phyloP scores from a whole-genome alignment of 2,113 vertebrate species.

The Centrocercus urophasianus region DNA sequence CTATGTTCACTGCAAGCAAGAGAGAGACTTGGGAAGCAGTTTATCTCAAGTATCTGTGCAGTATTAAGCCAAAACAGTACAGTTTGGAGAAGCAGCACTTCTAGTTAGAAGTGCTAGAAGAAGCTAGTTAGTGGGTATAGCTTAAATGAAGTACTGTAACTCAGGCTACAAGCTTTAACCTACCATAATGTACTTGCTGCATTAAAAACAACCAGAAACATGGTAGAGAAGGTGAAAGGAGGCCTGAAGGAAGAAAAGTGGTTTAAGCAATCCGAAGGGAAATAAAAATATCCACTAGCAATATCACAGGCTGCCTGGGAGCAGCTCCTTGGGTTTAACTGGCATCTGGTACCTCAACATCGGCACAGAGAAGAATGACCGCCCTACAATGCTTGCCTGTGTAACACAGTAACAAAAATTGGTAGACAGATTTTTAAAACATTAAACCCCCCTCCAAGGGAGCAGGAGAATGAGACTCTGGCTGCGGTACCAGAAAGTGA shows the following conservation, averaged over 20 bases:
- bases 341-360: neutral
- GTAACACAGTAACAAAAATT: neutral
- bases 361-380: neutral
- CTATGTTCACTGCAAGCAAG: neutral
- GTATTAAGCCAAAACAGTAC: neutral
- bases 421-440: neutral
- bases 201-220: neutral
- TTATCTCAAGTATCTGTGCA: neutral
- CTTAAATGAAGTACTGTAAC: neutral
- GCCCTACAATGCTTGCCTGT: neutral
- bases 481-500: neutral
- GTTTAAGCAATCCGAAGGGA: neutral
- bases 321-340: neutral
- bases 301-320: neutral
- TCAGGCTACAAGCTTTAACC: neutral
- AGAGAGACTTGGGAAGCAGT: neutral
- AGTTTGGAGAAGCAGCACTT: neutral
- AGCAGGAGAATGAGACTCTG: neutral
- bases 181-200: neutral
- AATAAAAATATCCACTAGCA: neutral
- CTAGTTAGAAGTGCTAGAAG: neutral
- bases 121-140: neutral
- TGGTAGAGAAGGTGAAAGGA: neutral
- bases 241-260: neutral
- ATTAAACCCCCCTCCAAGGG: neutral